A percentile compares a stretch with the other conserved stretches of the same genome.
These are phyloP conservation scores for Megalonaias nervosa DNA, from an alignment of 1,140 invertebrate genomes.

Conservation along the genomic window DNA sequence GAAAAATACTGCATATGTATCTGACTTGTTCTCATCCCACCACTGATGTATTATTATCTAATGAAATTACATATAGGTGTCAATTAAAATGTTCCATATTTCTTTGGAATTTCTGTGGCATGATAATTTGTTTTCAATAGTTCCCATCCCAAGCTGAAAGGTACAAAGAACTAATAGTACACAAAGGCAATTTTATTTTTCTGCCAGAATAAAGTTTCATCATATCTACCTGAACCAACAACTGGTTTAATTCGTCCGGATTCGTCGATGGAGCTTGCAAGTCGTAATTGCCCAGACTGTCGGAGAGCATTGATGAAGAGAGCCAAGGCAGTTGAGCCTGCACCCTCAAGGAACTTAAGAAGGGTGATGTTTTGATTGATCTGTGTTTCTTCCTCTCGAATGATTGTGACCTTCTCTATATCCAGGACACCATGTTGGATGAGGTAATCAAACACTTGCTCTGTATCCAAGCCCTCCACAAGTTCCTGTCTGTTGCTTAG, in stretches of 20 bases:
- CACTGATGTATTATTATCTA: neutral
- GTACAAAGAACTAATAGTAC: neutral
- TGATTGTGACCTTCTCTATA: slow-evolving; percentile 31
- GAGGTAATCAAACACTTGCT: slow-evolving; percentile 66
- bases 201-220: neutral
- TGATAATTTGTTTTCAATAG: neutral
- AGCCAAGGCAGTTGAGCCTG: slow-evolving; percentile 54
- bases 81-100: neutral
- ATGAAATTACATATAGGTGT: neutral
- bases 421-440: slow-evolving; percentile 66
- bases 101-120: neutral
- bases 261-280: slow-evolving; percentile 64
- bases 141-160: neutral
- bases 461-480: slow-evolving; percentile 64
- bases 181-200: neutral
- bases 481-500: slow-evolving; percentile 57
- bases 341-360: slow-evolving; percentile 59
- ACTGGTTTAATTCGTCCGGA: slow-evolving; percentile 63
- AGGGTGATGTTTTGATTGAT: slow-evolving; percentile 60
- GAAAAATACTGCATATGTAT: too few relatives aligned
- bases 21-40: neutral
- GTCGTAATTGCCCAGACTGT: slow-evolving; percentile 65
- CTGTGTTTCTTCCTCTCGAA: slow-evolving; percentile 44
- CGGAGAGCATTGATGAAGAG: slow-evolving; percentile 68
- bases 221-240: slow-evolving; percentile 55